Evolutionary conservation across 1,140 invertebrate genomes (phyloP), one percentile per base, ranked within the genome.

Genomic region (Lethocerus indicus): DNA sequence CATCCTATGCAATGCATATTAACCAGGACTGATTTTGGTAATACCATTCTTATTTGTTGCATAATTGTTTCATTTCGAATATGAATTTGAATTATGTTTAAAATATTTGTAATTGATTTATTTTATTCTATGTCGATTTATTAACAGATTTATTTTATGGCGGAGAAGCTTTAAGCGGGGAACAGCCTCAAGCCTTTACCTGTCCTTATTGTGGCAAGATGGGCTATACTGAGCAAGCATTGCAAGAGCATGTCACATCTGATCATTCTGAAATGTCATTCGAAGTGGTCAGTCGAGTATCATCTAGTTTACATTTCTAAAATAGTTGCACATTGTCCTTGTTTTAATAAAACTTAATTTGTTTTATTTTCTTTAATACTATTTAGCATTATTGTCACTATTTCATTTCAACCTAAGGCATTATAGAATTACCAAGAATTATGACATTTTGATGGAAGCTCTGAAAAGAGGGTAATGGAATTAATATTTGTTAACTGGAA

Each of bases 1-100:
- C 93, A 97, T 73, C 87, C 93, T 51, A 92, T 98, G 84, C 93
- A 98, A 72, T 97, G 92, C 66, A 96, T 98, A 61, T 76, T 98
- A 58, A 95, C 91, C 58, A 78, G 91, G 73, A 80, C 86, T 70
- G 92, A 96, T 73, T 92, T 89, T 75, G 91, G 85, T n/a, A n/a
- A n/a, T n/a, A n/a, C n/a, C n/a, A n/a, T n/a, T n/a, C n/a, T n/a
- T n/a, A n/a, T n/a, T n/a, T n/a, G n/a, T n/a, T n/a, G n/a, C n/a
- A n/a, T n/a, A n/a, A n/a, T n/a, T n/a, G n/a, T n/a, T n/a, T n/a
- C n/a, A n/a, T n/a, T n/a, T n/a, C n/a, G n/a, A n/a, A n/a, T n/a
- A n/a, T 35, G 32, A 35, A 13, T 35, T 35, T 35, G n/a, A 35
- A n/a, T n/a, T n/a, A n/a, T n/a, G n/a, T n/a, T 40, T 18, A 41